Evolutionary conservation across 1,140 invertebrate genomes (phyloP), one percentile per base, ranked within the genome.

Genomic region (Phymastichus coffea): DNA sequence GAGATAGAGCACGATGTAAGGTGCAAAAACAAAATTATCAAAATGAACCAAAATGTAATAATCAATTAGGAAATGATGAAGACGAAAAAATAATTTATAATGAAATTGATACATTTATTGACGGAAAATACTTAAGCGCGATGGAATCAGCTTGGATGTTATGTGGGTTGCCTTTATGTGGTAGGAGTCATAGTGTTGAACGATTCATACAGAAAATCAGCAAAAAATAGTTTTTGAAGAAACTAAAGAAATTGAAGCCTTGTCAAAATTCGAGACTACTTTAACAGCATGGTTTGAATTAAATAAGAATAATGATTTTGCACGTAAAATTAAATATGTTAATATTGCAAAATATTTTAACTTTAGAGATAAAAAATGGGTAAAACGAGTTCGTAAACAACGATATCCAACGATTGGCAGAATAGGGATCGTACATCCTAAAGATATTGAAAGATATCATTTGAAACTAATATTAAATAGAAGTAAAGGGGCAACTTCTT

Each of bases 131-230:
- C 20, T 43, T 43, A 22, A 43, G 41, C 20, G 6, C 41, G 7
- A 43, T 43, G 41, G 41, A 43, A 43, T 3, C 41, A 6, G 41
- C 41, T 9, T 46, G 43, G 43, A 14, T 3, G 20, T 20, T 43
- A 43, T n/a, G 20, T 6, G 6, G 20, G 20, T 14, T 20, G n/a
- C 43, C 3, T n/a, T n/a, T n/a, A n/a, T n/a, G n/a, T 33, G 6
- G 7, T 14, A 14, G 30, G 14, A 33, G 30, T n/a, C n/a, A n/a
- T n/a, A n/a, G n/a, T n/a, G 40, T 12, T 57, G 52, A 28, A 22
- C 54, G 3, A 15, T 64, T 17, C 63, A 64, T 53, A 33, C 40
- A 26, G 49, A 61, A 58, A 61, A 64, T 55, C 53, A 61, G 19
- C 63, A 64, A 49, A 0, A 25, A 17, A 33, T 64, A 20, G 7